Evolutionary conservation across 2,888 invertebrate species (phyloP), one percentile per base, ranked within the genome.

Genomic region (Pachymerium ferrugineum): DNA sequence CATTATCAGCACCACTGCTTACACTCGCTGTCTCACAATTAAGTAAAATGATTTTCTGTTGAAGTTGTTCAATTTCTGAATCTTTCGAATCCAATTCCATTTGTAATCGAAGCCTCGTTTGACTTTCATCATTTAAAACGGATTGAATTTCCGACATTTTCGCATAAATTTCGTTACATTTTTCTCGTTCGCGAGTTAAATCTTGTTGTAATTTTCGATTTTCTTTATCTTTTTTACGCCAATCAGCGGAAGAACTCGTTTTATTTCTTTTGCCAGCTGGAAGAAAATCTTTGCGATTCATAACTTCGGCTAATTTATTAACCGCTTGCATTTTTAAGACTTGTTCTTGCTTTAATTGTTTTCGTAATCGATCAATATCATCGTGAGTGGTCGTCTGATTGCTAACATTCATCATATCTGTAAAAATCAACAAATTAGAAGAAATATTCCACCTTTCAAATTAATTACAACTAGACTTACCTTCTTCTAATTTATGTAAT

Each of bases 1-100:
- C 93, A 73, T 92, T 92, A 81, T 94, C 94, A 3, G 92, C 92
- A 19, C 82, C 82, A 12, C 94, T 95, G 76, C 93, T 93, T 76
- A 96, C 87, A 2, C 94, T 95, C 0, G 93, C 93, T 0, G 94
- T 94, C 84, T 97, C 96, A 79, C 90, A 89, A 77, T 90, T 90
- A 38, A 90, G 82, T 2, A 89, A 87, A 4, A 90, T 89, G 73
- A 96, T 84, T 82, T 94, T 94, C 83, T 92, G 90, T 74, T 83
- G 81, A 30, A 82, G 84, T 81, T 93, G 92, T 84, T 97, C 97
- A 77, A 97, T 94, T 85, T 97, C 97, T 0, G 91, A 93, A 81
- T 97, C 97, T 83, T 97, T 97, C 80, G 94, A 93, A 84, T 97
- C 97, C 76, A 96, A 87, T 85, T 98, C 97, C 96, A 97, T 97